Conservation (phyloP, 2,888 invertebrate genomes). For the Scaptomyza flava region DNA sequence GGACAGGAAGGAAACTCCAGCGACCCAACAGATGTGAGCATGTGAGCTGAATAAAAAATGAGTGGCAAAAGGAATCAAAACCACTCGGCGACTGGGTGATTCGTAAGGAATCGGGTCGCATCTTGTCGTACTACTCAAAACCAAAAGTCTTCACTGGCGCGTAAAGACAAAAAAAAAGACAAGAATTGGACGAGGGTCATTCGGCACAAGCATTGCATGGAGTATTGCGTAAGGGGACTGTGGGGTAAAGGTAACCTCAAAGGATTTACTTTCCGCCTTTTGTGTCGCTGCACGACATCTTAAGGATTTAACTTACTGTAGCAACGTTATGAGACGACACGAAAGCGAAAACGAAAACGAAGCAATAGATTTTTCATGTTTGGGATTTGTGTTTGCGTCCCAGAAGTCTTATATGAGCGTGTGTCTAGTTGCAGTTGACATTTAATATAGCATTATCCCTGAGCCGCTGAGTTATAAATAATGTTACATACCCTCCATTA, state of each 20-base stretch:
- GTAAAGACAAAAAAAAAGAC: constrained; percentile 67
- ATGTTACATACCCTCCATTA: constrained; percentile 62
- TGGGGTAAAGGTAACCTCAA: constrained; percentile 66
- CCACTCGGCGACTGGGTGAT: constrained; percentile 32
- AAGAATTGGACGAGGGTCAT: constrained; percentile 43
- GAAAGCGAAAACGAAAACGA: constrained; percentile 7
- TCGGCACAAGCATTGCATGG: constrained; percentile 25
- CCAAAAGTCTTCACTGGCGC: constrained; percentile 60
- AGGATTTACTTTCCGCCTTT: constrained; percentile 71
- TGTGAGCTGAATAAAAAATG: constrained; percentile 78
- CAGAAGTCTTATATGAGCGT: constrained; percentile 64
- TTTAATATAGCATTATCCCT: constrained; percentile 77
- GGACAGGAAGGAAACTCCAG: constrained; percentile 59
- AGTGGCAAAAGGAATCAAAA: constrained; percentile 55
- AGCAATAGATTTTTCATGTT: constrained; percentile 78
- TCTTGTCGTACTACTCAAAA: constrained; percentile 19
- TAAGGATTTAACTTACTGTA: constrained; percentile 69
- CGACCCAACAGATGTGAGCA: constrained; percentile 70
- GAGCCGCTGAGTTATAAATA: constrained; percentile 77
- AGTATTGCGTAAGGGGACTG: constrained; percentile 11
- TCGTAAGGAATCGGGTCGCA: constrained; percentile 6
- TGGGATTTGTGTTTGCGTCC: constrained; percentile 73
- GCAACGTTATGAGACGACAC: constrained; percentile 22
- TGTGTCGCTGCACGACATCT: constrained; percentile 69
- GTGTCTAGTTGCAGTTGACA: constrained; percentile 73